phyloP scores from a whole-genome alignment of 2,113 vertebrate genomes.

The Apeltes quadracus region DNA sequence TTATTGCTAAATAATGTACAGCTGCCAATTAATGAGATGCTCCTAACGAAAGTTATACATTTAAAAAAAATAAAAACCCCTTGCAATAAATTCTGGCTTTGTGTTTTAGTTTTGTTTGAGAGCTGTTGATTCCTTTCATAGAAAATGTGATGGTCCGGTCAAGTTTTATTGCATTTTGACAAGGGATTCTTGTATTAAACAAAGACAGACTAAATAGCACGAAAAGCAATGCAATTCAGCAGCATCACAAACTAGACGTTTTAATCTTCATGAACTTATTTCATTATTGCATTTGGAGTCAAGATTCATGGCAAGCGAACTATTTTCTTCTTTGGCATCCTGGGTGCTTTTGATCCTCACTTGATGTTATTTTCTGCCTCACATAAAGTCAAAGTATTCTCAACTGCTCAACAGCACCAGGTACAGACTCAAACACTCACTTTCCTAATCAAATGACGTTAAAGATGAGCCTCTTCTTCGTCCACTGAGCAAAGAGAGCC shows the following conservation, averaged over 20 bases:
- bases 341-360: neutral
- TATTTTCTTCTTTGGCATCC: neutral
- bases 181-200: neutral
- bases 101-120: neutral
- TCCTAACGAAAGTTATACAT: neutral
- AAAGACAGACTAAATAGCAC: neutral
- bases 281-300: neutral
- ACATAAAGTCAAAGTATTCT: neutral
- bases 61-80: neutral
- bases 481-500: slow-evolving; percentile 4
- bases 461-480: neutral
- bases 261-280: neutral
- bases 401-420: neutral
- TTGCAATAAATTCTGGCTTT: neutral
- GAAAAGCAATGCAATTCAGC: neutral
- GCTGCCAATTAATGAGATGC: neutral
- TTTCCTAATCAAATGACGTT: neutral
- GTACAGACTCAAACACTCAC: neutral
- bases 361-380: neutral
- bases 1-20: neutral
- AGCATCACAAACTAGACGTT: neutral
- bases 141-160: neutral
- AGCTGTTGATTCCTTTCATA: neutral
- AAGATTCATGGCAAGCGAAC: neutral
- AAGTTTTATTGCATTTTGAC: neutral